Evolutionary conservation across 2,113 vertebrate genomes (phyloP), one percentile per base, ranked within the genome.

Genomic region (Oreochromis tanganicae): DNA sequence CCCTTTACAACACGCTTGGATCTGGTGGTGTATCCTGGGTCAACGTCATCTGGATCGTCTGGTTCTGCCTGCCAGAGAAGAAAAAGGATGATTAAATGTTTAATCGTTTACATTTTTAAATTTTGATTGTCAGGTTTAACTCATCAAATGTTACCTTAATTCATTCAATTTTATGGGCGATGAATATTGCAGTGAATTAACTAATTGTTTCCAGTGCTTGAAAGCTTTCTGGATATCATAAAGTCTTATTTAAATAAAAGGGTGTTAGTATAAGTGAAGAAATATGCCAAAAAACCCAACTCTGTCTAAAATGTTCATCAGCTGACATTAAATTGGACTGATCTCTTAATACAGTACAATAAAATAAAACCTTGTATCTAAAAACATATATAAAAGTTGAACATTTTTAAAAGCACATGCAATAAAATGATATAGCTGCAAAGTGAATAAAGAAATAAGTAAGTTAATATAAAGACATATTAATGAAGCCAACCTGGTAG

Each of bases 401-500:
- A 36, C 2, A 11, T 5, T 50, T 29, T 52, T 24, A 17, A 29
- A 73, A 75, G 36, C n/a, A 71, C n/a, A 46, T 17, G 14, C 21
- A 73, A 48, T 27, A 17, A 50, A 48, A 78, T 9, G 32, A 32
- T 19, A 48, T 0, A 29, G 24, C 14, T 50, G 16, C 5, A n/a
- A 59, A n/a, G 21, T 12, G 61, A 66, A 55, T 6, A 50, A 17
- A 17, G 0, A 38, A 36, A 14, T 0, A 52, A 59, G 34, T 73
- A 32, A 14, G 2, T 66, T 38, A 8, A 66, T 66, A 68, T 21
- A 41, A 17, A 57, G 2, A 19, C 2, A 9, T 1, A 21, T 24
- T 9, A 4, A 24, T n/a, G 19, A 78, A 79, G n/a, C 50, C 9
- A 2, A 94, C 93, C 92, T 91, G 90, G 71, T 88, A 88, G 78